Percentiles rank a stretch among this genome's conserved stretches.
Conservation (phyloP, 2,888 invertebrate genomes). For the Amphipyra berbera region DNA sequence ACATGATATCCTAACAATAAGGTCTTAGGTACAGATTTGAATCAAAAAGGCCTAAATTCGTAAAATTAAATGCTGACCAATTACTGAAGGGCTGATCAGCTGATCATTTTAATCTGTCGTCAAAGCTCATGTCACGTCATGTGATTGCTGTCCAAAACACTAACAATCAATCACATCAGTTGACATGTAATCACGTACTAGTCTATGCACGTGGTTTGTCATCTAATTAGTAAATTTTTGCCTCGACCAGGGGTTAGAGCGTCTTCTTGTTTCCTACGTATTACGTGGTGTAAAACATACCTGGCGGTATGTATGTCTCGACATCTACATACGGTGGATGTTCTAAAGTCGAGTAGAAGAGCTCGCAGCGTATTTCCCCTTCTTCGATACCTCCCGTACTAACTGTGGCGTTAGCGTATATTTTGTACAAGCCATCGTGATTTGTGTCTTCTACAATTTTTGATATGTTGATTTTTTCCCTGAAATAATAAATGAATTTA, state of each 20-base stretch:
- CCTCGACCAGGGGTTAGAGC: too few species aligned
- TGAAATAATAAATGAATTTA: constrained; percentile 46
- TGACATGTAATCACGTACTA: too few species aligned
- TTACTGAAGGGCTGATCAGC: too few species aligned
- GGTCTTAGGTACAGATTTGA: constrained; percentile 1
- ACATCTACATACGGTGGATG: constrained; percentile 63
- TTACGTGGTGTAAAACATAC: constrained; percentile 51
- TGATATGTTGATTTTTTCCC: constrained; percentile 59
- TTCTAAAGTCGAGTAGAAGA: constrained; percentile 63
- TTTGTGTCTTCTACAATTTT: constrained; percentile 59
- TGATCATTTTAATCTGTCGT: too few species aligned
- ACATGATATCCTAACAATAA: constrained; percentile 1
- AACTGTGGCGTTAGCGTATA: constrained; percentile 65
- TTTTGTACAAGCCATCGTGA: constrained; percentile 67
- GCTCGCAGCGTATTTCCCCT: constrained; percentile 72
- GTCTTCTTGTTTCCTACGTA: neutral
- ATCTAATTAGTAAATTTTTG: too few species aligned
- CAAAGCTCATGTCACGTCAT: too few species aligned
- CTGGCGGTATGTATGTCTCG: constrained; percentile 57
- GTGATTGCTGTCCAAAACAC: too few species aligned
- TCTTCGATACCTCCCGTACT: constrained; percentile 57
- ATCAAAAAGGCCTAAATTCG: constrained; percentile 2
- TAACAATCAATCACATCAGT: too few species aligned
- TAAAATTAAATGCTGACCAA: neutral
- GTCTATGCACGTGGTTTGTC: too few species aligned